phyloP scores from a whole-genome alignment of 2,888 invertebrate species.

The Maniola hyperantus region DNA sequence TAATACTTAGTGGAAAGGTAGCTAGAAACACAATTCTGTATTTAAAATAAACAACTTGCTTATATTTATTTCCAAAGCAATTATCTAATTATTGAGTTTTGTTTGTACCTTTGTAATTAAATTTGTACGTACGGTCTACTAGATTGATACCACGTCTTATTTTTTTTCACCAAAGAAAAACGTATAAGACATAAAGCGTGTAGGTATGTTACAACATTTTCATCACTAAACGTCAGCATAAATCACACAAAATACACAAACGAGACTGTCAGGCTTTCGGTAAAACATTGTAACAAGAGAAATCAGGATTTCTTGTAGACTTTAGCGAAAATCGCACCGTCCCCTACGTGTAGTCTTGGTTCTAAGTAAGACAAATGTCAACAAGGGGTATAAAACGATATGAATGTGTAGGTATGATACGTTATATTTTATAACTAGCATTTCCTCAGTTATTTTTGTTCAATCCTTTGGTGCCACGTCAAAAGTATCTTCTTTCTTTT shows the following conservation, averaged over 20 bases:
- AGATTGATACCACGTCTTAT: too few species aligned
- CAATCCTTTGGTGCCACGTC: too few species aligned
- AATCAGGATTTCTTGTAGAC: constrained; percentile 34
- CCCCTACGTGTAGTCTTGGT: constrained; percentile 25
- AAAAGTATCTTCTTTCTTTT: too few species aligned
- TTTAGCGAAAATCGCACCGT: constrained; percentile 28
- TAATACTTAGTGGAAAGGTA: background rate
- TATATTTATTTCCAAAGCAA: background rate
- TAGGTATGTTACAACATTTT: constrained; percentile 13
- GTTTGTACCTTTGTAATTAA: too few species aligned
- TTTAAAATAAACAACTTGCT: too few species aligned
- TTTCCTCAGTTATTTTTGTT: too few species aligned
- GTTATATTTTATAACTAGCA: background rate
- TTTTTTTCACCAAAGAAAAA: too few species aligned
- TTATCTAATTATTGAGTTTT: too few species aligned
- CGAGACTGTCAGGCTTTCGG: constrained; percentile 29
- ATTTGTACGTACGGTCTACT: too few species aligned
- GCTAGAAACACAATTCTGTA: background rate
- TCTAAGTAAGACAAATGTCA: constrained; percentile 35
- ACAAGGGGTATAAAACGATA: constrained; percentile 23
- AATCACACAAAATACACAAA: constrained; percentile 28
- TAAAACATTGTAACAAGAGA: constrained; percentile 35
- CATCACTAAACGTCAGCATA: constrained; percentile 26
- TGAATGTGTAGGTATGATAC: background rate
- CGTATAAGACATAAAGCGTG: background rate